Evolutionary conservation across 2,888 invertebrate species (phyloP).

Genomic region (Sicus ferrugineus): DNA sequence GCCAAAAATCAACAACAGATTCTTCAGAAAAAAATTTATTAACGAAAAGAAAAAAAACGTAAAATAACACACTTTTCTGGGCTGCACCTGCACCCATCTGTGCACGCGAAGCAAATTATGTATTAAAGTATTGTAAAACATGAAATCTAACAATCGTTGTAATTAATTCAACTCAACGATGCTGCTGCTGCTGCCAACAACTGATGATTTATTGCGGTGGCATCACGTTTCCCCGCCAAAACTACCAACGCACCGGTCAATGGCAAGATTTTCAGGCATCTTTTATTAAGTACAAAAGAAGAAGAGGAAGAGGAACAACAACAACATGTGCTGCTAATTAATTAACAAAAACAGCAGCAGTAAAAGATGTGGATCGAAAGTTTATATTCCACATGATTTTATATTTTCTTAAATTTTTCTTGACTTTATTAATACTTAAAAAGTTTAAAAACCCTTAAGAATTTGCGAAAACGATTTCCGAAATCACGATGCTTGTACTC

Average conservation of each 20-base stretch:
- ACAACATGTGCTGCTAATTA: conserved; percentile 2
- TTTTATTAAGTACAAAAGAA: neutral
- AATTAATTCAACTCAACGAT: conserved; percentile 46
- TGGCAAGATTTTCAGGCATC: neutral
- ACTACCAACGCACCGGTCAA: too few relatives aligned
- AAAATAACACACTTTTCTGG: neutral
- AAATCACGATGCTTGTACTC: neutral
- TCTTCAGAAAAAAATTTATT: neutral
- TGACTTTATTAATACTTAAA: too few relatives aligned
- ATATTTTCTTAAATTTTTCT: too few relatives aligned
- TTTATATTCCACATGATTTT: too few relatives aligned
- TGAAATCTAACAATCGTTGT: conserved; percentile 54
- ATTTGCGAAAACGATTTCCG: too few relatives aligned
- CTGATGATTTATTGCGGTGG: neutral
- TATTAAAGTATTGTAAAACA: conserved; percentile 56
- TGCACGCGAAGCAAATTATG: conserved; percentile 41
- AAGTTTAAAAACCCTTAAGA: neutral
- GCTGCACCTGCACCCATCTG: neutral
- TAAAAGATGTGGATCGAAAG: neutral
- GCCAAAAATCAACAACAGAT: too few relatives aligned
- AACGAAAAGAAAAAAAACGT: neutral
- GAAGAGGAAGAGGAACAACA: neutral
- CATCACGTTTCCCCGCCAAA: conserved; percentile 10
- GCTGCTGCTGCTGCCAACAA: conserved; percentile 1
- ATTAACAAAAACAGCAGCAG: conserved; percentile 4